Conservation (phyloP, 1,140 invertebrate species). For the Drosophila rufa region DNA sequence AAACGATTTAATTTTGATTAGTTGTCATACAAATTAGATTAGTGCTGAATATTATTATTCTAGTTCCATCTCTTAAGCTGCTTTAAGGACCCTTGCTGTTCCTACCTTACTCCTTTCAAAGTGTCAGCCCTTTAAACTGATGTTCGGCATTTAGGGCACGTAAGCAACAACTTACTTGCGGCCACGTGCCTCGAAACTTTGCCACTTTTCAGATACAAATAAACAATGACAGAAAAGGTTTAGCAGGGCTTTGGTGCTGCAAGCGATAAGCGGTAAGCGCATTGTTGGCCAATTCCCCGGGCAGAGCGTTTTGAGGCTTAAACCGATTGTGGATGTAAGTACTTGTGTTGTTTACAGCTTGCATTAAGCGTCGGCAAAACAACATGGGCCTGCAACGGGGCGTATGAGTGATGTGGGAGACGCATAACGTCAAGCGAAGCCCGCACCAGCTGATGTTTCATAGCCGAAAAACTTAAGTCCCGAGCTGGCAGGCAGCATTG, state of each 20-base stretch:
- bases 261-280: conserved; percentile 31
- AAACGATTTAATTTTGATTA: too few species aligned
- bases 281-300: conserved; percentile 46
- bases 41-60: too few species aligned
- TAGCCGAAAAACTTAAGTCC: conserved; percentile 9
- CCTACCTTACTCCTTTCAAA: neutral
- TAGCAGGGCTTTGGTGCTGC: conserved; percentile 17
- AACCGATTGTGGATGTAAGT: conserved; percentile 28
- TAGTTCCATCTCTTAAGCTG: neutral
- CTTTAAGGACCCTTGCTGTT: neutral
- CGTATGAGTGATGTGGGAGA: neutral
- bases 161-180: conserved; percentile 29
- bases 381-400: neutral
- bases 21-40: too few species aligned
- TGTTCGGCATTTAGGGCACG: conserved; percentile 23
- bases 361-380: conserved; percentile 7
- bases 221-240: conserved; percentile 18
- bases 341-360: conserved; percentile 23
- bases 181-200: conserved; percentile 30
- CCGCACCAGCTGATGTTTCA: neutral
- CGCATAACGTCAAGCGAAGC: neutral
- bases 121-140: conserved; percentile 19
- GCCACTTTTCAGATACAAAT: conserved; percentile 14
- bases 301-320: conserved; percentile 19
- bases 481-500: conserved; percentile 21